phyloP scores from a whole-genome alignment of 2,888 invertebrate species.

The Acrobasis consociella region DNA sequence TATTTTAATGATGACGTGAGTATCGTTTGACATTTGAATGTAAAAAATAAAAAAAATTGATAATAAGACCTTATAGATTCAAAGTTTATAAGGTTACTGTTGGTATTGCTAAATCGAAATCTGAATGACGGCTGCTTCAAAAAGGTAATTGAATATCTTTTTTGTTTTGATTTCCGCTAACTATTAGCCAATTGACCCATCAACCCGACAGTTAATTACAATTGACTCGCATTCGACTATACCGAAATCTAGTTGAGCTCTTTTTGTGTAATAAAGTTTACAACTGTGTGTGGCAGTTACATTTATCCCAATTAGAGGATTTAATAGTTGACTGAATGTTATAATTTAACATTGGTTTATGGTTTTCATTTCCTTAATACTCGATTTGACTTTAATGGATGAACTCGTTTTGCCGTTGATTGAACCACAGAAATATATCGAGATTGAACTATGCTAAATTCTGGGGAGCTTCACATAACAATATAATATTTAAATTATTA shows the following conservation, averaged over 20 bases:
- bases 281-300: not conserved
- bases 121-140: not conserved
- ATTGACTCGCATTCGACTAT: conserved; percentile 4
- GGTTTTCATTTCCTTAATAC: not conserved
- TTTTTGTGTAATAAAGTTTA: conserved; percentile 7
- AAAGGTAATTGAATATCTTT: conserved; percentile 4
- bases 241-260: conserved; percentile 5
- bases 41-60: not conserved
- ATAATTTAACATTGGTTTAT: not conserved
- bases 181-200: conserved; percentile 16
- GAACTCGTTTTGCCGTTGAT: conserved; percentile 2
- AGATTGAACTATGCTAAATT: not conserved
- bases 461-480: not conserved
- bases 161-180: conserved; percentile 5
- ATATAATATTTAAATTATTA: not conserved
- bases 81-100: conserved; percentile 4
- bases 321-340: not conserved
- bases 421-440: not conserved
- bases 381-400: not conserved
- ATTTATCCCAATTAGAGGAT: not conserved
- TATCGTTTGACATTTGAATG: not conserved
- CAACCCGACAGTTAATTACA: conserved; percentile 11
- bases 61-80: not conserved
- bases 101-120: not conserved
- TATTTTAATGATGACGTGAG: not conserved